These are phyloP conservation scores for Nannoperca australis DNA, from an alignment of 2,797 vertebrate genomes.

Conservation along the genomic window DNA sequence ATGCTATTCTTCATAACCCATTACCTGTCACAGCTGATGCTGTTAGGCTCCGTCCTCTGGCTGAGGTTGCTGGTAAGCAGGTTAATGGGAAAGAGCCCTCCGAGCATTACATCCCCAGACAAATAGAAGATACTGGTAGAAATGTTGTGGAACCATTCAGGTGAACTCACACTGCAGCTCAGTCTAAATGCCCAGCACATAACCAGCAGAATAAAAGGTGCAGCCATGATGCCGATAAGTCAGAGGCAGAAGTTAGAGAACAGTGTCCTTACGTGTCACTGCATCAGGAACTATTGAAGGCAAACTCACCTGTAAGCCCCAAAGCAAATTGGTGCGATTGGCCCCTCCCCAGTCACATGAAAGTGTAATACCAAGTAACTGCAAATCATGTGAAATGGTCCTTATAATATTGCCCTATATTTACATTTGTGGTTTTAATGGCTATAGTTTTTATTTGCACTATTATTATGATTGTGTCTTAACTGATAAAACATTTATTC, in stretches of 20 bases:
- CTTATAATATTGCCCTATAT: conserved; percentile 16
- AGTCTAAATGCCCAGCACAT: conserved; percentile 60
- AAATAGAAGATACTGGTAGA: conserved; percentile 80
- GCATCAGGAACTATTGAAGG: conserved; percentile 44
- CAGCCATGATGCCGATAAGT: conserved; percentile 66
- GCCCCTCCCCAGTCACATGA: conserved; percentile 24
- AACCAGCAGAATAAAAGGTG: conserved; percentile 59
- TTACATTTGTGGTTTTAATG: conserved; percentile 24
- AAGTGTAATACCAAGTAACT: conserved; percentile 2
- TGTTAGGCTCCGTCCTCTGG: conserved; percentile 63
- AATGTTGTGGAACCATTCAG: conserved; percentile 81
- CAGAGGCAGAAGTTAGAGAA: not conserved
- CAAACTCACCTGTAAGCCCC: conserved; percentile 46
- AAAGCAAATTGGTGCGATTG: not conserved
- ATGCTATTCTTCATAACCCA: not conserved
- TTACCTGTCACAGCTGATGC: conserved; percentile 81
- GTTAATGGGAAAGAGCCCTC: conserved; percentile 87
- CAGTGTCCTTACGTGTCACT: conserved; percentile 18
- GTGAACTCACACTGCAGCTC: conserved; percentile 26
- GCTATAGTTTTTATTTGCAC: not conserved
- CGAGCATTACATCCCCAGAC: conserved; percentile 82
- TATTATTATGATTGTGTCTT: not conserved
- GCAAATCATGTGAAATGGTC: conserved; percentile 30
- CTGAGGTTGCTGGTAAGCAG: conserved; percentile 72
- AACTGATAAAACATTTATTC: not conserved